Percentiles rank a stretch among this genome's conserved stretches.
Evolutionary conservation across 53 echinoderm and acorn worm genomes (phyloP).

Genomic region (Arbacia lixula): DNA sequence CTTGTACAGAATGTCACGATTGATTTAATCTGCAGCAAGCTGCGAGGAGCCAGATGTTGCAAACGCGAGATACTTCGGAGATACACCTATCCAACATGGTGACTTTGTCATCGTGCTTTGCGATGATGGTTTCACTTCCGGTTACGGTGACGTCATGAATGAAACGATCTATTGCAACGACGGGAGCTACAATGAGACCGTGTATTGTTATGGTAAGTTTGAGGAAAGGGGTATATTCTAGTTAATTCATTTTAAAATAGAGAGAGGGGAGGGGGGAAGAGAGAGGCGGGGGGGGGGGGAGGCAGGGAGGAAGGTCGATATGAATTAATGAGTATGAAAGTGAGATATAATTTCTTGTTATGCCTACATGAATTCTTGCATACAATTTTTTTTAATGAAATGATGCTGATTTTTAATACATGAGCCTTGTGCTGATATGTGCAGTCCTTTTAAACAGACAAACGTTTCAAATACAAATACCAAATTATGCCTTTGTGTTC

Average conservation of each 20-base stretch:
- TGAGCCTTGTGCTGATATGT: too few relatives aligned
- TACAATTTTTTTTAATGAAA: too few relatives aligned
- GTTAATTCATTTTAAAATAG: too few relatives aligned
- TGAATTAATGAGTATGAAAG: background rate
- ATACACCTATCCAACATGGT: background rate
- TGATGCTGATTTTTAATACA: too few relatives aligned
- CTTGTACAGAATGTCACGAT: too few relatives aligned
- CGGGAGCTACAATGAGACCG: slow-evolving; percentile 1
- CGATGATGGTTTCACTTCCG: slow-evolving; percentile 30
- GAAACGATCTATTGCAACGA: slow-evolving; percentile 19
- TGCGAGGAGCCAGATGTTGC: background rate
- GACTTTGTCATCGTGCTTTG: background rate
- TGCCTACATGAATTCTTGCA: too few relatives aligned
- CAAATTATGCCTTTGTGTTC: background rate
- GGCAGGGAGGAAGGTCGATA: background rate
- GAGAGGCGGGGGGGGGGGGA: background rate
- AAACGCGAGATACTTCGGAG: background rate
- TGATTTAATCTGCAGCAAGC: background rate
- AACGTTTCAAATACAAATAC: too few relatives aligned
- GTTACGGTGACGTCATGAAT: background rate
- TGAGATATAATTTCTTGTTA: slow-evolving; percentile 1
- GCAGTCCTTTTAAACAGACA: too few relatives aligned
- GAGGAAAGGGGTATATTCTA: too few relatives aligned
- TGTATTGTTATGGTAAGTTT: slow-evolving; percentile 33
- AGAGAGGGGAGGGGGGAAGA: background rate